A percentile compares a stretch with the other conserved stretches of the same genome.
These are phyloP conservation scores for Scolopax rusticola DNA, from an alignment of 2,797 vertebrate species.

Conservation along the genomic window DNA sequence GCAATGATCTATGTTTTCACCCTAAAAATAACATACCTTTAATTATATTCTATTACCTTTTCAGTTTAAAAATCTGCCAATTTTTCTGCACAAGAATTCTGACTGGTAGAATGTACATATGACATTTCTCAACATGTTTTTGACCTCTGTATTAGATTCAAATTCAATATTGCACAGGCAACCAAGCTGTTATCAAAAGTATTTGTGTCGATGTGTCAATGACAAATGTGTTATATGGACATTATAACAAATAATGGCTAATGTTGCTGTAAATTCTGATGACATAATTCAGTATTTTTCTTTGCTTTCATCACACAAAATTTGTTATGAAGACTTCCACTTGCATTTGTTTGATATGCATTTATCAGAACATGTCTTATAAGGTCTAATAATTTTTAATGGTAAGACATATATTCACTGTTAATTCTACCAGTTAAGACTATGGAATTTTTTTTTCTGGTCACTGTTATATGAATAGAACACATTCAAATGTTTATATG, in stretches of 20 bases:
- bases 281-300: neutral
- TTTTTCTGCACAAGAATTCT: neutral
- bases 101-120: neutral
- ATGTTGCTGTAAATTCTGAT: neutral
- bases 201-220: neutral
- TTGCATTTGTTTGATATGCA: neutral
- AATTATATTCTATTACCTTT: neutral
- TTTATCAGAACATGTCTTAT: neutral
- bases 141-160: neutral
- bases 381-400: neutral
- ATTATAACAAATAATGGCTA: neutral
- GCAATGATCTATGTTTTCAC: neutral
- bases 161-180: neutral
- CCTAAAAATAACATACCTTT: neutral
- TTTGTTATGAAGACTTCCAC: neutral
- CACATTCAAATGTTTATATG: neutral
- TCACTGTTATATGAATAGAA: neutral
- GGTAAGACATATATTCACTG: neutral
- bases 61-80: neutral
- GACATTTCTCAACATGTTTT: neutral
- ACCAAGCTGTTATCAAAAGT: neutral
- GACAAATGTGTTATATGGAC: neutral
- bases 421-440: constrained; percentile 1
- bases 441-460: neutral
- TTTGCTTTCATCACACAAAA: neutral